A percentile compares a stretch with the other conserved stretches of the same genome.
Evolutionary conservation across 92 coral and sea anemone genomes (phyloP).

Genomic region (Montipora capitata): DNA sequence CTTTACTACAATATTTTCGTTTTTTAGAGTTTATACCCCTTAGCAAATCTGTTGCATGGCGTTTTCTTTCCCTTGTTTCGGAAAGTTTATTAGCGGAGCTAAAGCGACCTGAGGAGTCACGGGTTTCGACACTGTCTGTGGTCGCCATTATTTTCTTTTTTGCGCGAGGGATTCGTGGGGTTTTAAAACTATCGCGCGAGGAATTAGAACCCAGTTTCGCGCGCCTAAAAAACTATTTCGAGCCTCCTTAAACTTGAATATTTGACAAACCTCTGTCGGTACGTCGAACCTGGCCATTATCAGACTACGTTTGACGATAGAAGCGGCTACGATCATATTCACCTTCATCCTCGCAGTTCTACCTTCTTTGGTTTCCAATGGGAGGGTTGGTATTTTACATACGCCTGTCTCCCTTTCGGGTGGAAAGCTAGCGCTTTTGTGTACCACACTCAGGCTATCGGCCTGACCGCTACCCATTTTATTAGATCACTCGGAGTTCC

Average conservation of each 20-base stretch:
- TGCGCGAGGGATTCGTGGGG: no score
- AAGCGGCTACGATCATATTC: constrained; percentile 24
- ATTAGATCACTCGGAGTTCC: constrained; percentile 43
- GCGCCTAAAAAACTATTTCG: no score
- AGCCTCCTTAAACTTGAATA: constrained; percentile 22
- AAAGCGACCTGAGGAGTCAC: no score
- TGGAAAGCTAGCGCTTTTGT: constrained; percentile 53
- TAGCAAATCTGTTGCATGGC: no score
- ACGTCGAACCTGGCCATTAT: constrained; percentile 25
- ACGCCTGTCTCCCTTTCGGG: constrained; percentile 36
- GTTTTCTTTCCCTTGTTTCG: no score
- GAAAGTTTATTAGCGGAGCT: no score
- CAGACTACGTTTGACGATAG: constrained; percentile 47
- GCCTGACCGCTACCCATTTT: constrained; percentile 28
- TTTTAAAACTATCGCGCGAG: no score
- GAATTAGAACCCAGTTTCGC: no score
- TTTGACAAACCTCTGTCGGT: constrained; percentile 24
- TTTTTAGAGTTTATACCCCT: no score
- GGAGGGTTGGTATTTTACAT: constrained; percentile 49
- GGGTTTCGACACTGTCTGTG: no score
- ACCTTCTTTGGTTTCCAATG: constrained; percentile 32
- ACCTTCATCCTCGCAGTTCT: constrained; percentile 27
- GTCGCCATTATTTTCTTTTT: no score
- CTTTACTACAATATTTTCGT: no score
- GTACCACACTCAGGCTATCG: constrained; percentile 23